Evolutionary conservation across 2,888 invertebrate species (phyloP), one percentile per base, ranked within the genome.

Genomic region (Caenorhabditis virilis): DNA sequence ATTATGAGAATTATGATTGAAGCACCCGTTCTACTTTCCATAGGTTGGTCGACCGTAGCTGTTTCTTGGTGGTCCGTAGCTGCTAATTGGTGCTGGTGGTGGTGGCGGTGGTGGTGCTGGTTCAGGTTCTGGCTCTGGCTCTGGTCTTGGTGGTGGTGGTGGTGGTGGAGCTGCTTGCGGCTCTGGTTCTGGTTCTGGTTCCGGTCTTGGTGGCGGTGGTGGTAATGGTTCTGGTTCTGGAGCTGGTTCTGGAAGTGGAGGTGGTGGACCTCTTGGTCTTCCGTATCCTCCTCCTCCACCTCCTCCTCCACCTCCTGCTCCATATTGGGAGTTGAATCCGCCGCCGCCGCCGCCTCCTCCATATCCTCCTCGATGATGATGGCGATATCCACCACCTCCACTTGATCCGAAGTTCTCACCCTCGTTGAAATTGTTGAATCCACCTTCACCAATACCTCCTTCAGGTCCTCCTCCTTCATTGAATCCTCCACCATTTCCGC

Each of bases 91-190:
- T 23, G 56, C 62, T 45, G 61, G 61, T n/a, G 36, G 51, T 45
- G 59, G 56, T 42, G 55, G 56, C 27, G 67, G 52, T 13, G 46
- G 50, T 33, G 67, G 67, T 18, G 51, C 68, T 26, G 68, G 63
- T 11, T 50, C 49, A 43, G 69, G 69, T 30, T 65, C 66, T 26
- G 69, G 69, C 9, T 36, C 38, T 48, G 66, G 69, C 33, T 54
- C 56, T 25, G 69, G 62, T 4, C 46, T 30, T 53, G 66, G 62
- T 16, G 45, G 53, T 35, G 69, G 69, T 23, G 47, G 59, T 20
- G 67, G 67, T 23, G 54, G 56, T 35, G 68, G 63, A 6, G 50
- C 52, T 51, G 69, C 65, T 25, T 65, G 63, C 26, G 69, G 69
- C 2, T 22, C 38, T 51, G 66, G 65, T 38, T 58, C 56, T 52